Evolutionary conservation across 2,797 vertebrate species (phyloP).

Genomic region (Hippocampus kuda): DNA sequence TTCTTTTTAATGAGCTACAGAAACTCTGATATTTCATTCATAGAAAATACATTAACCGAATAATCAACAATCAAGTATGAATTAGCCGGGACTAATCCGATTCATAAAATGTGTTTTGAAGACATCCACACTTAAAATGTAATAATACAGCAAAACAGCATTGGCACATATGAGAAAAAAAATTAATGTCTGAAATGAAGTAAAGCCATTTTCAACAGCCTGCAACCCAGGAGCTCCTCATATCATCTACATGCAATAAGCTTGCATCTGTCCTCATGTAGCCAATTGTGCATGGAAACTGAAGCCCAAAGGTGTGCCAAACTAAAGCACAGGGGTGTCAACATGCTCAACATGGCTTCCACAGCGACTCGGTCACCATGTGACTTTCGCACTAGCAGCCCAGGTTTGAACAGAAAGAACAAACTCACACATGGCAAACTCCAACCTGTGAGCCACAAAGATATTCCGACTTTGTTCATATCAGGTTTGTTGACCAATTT

Average conservation of each 20-base stretch:
- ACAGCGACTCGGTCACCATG: constrained; percentile 41
- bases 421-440: constrained; percentile 36
- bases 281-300: not conserved
- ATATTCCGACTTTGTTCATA: not conserved
- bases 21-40: not conserved
- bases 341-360: constrained; percentile 54
- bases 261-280: not conserved
- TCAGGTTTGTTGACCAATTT: not conserved
- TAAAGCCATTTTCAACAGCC: not conserved
- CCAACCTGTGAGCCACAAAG: constrained; percentile 16
- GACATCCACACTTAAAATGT: not conserved
- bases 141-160: not conserved
- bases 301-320: constrained; percentile 6
- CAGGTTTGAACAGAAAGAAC: constrained; percentile 32
- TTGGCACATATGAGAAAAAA: not conserved
- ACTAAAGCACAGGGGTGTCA: constrained; percentile 43
- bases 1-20: constrained; percentile 13
- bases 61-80: not conserved
- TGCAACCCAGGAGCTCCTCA: not conserved
- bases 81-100: not conserved
- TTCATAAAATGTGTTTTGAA: not conserved
- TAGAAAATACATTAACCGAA: not conserved
- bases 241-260: not conserved
- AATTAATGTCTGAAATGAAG: not conserved
- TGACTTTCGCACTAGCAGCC: constrained; percentile 36